These are phyloP conservation scores for Ophioderma brevispina DNA, from an alignment of 35 echinoderm and acorn worm genomes.

Conservation along the genomic window DNA sequence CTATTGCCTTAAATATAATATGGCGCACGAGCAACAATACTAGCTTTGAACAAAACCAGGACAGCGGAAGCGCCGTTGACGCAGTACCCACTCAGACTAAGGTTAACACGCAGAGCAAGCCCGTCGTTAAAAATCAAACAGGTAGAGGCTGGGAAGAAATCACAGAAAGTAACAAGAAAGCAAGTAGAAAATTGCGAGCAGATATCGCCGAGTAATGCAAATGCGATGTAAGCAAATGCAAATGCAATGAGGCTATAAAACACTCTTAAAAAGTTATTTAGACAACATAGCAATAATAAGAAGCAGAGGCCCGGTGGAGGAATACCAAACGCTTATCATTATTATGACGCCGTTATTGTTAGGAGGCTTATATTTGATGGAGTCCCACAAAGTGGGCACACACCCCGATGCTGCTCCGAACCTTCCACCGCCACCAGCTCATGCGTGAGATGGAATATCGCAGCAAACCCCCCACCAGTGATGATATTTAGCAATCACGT, in stretches of 20 bases:
- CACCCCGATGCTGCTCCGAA: not conserved
- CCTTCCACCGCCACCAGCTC: not conserved
- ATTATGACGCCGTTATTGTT: not conserved
- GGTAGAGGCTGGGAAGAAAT: not conserved
- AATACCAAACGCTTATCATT: constrained; percentile 1
- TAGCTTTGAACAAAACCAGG: not conserved
- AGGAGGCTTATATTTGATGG: not conserved
- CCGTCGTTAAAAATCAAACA: not conserved
- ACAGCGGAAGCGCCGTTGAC: too few species aligned
- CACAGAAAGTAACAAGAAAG: not conserved
- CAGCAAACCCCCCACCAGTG: not conserved
- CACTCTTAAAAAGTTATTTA: not conserved
- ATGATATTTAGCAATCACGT: not conserved
- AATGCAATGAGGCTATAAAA: constrained; percentile 7
- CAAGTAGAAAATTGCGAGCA: not conserved
- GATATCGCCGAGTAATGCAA: constrained; percentile 7
- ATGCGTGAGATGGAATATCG: too few species aligned
- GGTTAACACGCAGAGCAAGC: not conserved
- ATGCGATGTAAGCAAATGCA: not conserved
- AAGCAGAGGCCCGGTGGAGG: not conserved
- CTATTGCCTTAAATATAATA: not conserved
- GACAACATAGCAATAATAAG: not conserved
- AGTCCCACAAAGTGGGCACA: not conserved
- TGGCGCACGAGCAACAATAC: not conserved
- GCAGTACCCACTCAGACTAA: not conserved